Evolutionary conservation across 2,888 invertebrate genomes (phyloP), one percentile per base, ranked within the genome.

Genomic region (Lapara coniferarum): DNA sequence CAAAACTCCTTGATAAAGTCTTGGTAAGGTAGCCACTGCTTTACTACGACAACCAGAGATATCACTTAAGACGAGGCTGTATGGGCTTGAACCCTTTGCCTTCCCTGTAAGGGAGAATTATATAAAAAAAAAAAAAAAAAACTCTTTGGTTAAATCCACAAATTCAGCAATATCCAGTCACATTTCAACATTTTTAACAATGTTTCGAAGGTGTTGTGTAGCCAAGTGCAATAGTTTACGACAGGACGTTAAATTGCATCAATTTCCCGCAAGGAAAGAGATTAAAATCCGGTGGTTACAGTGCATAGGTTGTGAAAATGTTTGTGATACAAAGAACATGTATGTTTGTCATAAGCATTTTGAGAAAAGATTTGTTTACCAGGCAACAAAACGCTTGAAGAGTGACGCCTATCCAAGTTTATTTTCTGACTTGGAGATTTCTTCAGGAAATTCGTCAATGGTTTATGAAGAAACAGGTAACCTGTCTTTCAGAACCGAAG

Each of bases 321-420:
- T 25, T 25, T 25, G 25, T 14, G 7, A 1, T n/a, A 2, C n/a
- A 5, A 52, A 14, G 52, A 52, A 52, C n/a, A 52, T 52, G 52
- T 52, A n/a, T 52, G 52, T 52, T 52, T 52, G 52, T n/a, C 52
- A 52, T 52, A 52, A 52, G 4, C 52, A 52, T 52, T 52, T 52
- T n/a, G 52, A 52, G 4, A n/a, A 52, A 52, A 52, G 52, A 52
- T 52, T 14, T 52, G n/a, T 52, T 7, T n/a, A n/a, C n/a, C 52
- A 14, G 52, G 52, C n/a, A n/a, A n/a, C 52, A n/a, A 52, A 52
- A 7, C 52, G 52, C 7, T 7, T 52, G n/a, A 52, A 52, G n/a
- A 6, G n/a, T 52, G 7, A 52, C n/a, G 52, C 52, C 14, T 52
- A 52, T 52, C 52, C 52, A 52, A 52, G 14, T 52, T 52, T 52